Base-by-base conservation (phyloP, 2,888 invertebrate species). In the Anagyrus pseudococci region DNA sequence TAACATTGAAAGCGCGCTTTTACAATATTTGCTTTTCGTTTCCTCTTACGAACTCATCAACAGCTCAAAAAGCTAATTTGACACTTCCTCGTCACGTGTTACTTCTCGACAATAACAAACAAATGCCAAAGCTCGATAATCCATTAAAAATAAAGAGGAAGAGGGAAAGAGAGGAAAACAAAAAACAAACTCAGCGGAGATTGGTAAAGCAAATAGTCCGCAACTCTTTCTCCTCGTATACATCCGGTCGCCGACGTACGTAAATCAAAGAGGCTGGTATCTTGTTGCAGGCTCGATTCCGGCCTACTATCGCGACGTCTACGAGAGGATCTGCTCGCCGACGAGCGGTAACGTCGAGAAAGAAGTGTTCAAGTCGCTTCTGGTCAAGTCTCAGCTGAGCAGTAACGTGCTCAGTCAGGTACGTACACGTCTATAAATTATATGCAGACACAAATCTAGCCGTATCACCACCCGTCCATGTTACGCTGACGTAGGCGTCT, bases 281-380 rank as follows among this genome's bases (percentile, higher is more conserved):
- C 13, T 37, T 33, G 10, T 64, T 57, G 8, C 44, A 86, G 85
- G 85, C 70, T 81, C 83, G 43, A 83, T 86, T 68, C 85, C 86
- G 65, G 77, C 84, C 26, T 81, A 82, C 71, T 86, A 86, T 74
- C 78, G 85, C 66, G 84, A 85, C 73, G 80, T 85, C 65, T 85
- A 83, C 73, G 84, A 85, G 73, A 80, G 77, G 71, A 80, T 83
- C 58, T 85, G 84, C 71, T 84, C 85, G 46, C 81, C 82, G 60
- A 82, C 83, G 69, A 84, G 83, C 67, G 83, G 84, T 64, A 83
- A 84, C 64, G 82, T 86, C 49, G 82, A 83, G 67, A 79, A 82
- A 58, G 85, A 86, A 72, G 82, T 85, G 19, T 85, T 84, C 72
- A 82, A 84, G 73, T 81, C 82, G 61, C 75, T 86, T 19, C 80